Conservation (phyloP, 2,797 vertebrate species). For the Sorex maritimensis region DNA sequence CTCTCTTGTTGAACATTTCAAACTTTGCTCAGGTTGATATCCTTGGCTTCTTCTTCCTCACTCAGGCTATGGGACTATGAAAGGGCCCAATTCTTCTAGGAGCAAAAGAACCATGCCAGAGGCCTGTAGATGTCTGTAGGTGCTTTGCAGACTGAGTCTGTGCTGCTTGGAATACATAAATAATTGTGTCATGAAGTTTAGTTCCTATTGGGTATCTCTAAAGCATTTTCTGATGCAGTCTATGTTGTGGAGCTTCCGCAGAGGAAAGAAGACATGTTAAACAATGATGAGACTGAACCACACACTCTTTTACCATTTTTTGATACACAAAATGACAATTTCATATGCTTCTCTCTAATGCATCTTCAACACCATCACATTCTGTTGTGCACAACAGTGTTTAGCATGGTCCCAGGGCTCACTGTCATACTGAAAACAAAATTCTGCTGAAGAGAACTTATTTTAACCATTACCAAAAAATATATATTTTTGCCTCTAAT, state of each 20-base stretch:
- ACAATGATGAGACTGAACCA: background rate
- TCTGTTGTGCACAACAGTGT: background rate
- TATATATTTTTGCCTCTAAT: background rate
- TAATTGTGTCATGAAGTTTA: background rate
- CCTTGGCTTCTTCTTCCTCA: background rate
- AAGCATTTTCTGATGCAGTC: background rate
- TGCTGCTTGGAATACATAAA: background rate
- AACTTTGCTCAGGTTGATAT: background rate
- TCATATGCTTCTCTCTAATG: background rate
- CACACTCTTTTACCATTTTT: background rate
- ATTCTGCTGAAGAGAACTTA: slow-evolving; percentile 52
- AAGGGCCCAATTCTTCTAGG: background rate
- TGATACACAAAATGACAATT: background rate
- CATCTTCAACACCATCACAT: background rate
- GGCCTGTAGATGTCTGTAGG: background rate
- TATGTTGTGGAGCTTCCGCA: background rate
- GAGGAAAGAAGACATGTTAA: background rate
- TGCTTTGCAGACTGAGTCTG: no score
- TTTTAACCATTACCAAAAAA: slow-evolving; percentile 40
- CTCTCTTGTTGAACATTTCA: background rate
- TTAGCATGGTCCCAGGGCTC: background rate
- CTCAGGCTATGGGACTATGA: background rate
- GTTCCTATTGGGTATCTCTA: background rate
- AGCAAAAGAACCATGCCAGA: background rate
- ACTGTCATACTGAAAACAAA: background rate